Evolutionary conservation across 1,140 invertebrate genomes (phyloP), one percentile per base, ranked within the genome.

Genomic region (Drosophila novamexicana): DNA sequence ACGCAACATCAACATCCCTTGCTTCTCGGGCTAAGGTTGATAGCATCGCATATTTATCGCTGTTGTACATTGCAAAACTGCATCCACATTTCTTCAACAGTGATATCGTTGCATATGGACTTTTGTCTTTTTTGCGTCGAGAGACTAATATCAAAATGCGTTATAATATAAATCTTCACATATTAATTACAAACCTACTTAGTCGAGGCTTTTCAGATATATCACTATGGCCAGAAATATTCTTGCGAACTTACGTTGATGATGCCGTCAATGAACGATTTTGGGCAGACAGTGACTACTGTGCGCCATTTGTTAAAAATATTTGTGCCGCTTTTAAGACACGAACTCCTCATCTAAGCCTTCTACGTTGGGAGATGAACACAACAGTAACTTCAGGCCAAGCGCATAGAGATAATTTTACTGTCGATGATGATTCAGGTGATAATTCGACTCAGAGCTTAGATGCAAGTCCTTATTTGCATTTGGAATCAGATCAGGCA

Each of bases 241-340:
- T 97, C 92, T 93, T 94, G 6, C 80, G 98, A 95, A 94, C 97
- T 0, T 99, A 98, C 91, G 95, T 99, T 62, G 98, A 99, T 89
- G 98, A 99, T 94, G 97, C 98, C 4, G 92, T 98, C 0, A 97
- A 97, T 54, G 98, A 99, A 82, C 93, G 98, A 56, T 94, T 97
- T 59, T 99, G 98, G 98, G 97, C 99, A 7, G 98, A 99, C 91
- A 95, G 96, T 80, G 95, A 97, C 8, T 96, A 98, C 91, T 99
- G 98, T 92, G 96, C 97, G 91, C 95, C 95, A 36, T 97, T 99
- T 93, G 96, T 98, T 0, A 97, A 98, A 76, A 99, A 99, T 92
- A 97, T 99, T 63, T 90, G 90, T 42, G 97, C 96, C 0, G 97
- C 97, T 8, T 98, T 99, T 92, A 96, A 95, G 54, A 99, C 98